Evolutionary conservation across 2,888 invertebrate species (phyloP), one percentile per base, ranked within the genome.

Genomic region (Chromoteleia sp.): DNA sequence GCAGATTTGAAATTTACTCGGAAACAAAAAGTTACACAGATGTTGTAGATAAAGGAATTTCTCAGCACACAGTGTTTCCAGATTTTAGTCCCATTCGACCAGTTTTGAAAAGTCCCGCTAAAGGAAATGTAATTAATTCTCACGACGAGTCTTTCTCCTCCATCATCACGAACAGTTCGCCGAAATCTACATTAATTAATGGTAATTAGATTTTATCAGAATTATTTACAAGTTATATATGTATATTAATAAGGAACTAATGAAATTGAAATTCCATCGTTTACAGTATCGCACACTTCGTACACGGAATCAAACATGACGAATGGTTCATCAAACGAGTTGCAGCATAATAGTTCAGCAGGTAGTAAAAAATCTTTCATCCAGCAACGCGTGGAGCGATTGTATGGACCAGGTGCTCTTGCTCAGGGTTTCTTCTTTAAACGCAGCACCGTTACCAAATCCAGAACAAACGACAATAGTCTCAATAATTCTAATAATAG

Each of bases 401-500:
- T 98, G 1, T 98, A 97, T 89, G 98, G 98, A 0, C 97, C 97
- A 2, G 96, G 97, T 2, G 97, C 97, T 0, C 90, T 97, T 30
- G 97, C 97, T 0, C 97, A 97, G 90, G 96, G 96, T 0, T 97
- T 97, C 90, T 96, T 97, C 90, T 90, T 89, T 82, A 91, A 91
- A 71, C 90, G 91, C 29, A 86, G 88, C 82, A 82, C 85, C 19
- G 86, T 81, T 58, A 86, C 93, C 92, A 84, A 93, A 92, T 84
- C 92, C 89, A 84, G 92, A 86, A 59, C 59, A 19, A 83, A 86
- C 73, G 86, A 89, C 14, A 85, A 43, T 61, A 88, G 85, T 63
- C 83, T 88, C 54, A 87, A 88, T 74, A 90, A 89, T 70, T 88
- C 89, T 17, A 92, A 92, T 33, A 91, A 91, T 74, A 89, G 87